phyloP scores from a whole-genome alignment of 1,140 invertebrate genomes.

The Pseudomyrmex concolor region DNA sequence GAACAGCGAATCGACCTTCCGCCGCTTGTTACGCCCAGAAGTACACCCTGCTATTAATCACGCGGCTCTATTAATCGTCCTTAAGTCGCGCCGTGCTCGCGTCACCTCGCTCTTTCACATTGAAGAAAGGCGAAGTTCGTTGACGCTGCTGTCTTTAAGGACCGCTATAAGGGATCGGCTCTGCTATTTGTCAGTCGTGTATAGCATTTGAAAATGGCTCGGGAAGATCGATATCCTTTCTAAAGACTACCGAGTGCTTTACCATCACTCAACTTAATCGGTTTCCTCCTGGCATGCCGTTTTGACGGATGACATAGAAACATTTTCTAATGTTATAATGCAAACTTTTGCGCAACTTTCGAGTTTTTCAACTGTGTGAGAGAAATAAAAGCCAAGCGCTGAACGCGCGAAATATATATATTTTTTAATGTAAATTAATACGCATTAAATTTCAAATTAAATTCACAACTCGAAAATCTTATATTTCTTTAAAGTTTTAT shows the following conservation, averaged over 20 bases:
- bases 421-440: background rate
- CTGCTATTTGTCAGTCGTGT: constrained; percentile 57
- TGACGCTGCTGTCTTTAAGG: constrained; percentile 35
- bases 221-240: constrained; percentile 28
- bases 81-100: constrained; percentile 72
- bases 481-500: background rate
- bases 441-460: background rate
- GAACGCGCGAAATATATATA: background rate
- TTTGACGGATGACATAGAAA: background rate
- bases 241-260: background rate
- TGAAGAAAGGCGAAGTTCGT: constrained; percentile 61
- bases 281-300: background rate
- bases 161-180: constrained; percentile 61
- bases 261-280: background rate
- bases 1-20: constrained; percentile 51
- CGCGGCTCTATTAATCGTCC: constrained; percentile 75
- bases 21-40: constrained; percentile 51
- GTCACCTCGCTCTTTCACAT: constrained; percentile 45
- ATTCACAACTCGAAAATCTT: too few species aligned
- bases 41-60: constrained; percentile 73
- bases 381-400: background rate
- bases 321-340: background rate
- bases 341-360: too few species aligned
- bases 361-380: too few species aligned
- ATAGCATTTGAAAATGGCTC: background rate